Evolutionary conservation across 2,797 vertebrate genomes (phyloP).

Genomic region (Hoplostethus atlanticus): DNA sequence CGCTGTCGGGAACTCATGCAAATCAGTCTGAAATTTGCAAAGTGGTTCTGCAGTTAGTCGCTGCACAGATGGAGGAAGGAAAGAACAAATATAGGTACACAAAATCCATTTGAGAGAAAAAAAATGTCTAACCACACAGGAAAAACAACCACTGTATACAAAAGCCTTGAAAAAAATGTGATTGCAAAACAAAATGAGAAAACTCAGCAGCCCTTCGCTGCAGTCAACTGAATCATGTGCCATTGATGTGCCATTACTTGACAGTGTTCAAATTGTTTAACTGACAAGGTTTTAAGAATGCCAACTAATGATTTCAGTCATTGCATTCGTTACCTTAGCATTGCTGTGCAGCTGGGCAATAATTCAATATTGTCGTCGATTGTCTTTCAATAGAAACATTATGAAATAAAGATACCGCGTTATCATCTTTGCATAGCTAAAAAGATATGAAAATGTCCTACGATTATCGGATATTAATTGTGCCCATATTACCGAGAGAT

Average conservation of each 20-base stretch:
- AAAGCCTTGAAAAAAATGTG: constrained; percentile 16
- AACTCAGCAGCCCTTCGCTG: neutral
- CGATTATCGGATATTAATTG: too few relatives aligned
- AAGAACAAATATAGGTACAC: constrained; percentile 30
- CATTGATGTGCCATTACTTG: neutral
- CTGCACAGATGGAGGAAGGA: constrained; percentile 46
- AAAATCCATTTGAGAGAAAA: constrained; percentile 36
- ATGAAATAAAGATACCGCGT: too few relatives aligned
- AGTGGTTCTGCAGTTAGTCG: constrained; percentile 67
- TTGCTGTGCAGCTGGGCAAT: neutral
- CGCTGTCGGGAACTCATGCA: constrained; percentile 75
- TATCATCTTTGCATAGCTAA: too few relatives aligned
- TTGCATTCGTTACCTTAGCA: neutral
- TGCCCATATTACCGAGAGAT: neutral
- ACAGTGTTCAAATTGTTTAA: too few relatives aligned
- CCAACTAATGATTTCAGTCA: neutral
- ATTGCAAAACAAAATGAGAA: neutral
- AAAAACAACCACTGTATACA: constrained; percentile 47
- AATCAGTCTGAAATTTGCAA: constrained; percentile 76
- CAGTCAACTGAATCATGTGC: neutral
- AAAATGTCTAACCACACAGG: constrained; percentile 69
- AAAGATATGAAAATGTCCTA: too few relatives aligned
- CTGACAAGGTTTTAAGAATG: too few relatives aligned
- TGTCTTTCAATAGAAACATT: too few relatives aligned
- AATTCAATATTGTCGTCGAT: too few relatives aligned